These are phyloP conservation scores for Barbus barbus DNA, from an alignment of 2,113 vertebrate species.

Conservation along the genomic window DNA sequence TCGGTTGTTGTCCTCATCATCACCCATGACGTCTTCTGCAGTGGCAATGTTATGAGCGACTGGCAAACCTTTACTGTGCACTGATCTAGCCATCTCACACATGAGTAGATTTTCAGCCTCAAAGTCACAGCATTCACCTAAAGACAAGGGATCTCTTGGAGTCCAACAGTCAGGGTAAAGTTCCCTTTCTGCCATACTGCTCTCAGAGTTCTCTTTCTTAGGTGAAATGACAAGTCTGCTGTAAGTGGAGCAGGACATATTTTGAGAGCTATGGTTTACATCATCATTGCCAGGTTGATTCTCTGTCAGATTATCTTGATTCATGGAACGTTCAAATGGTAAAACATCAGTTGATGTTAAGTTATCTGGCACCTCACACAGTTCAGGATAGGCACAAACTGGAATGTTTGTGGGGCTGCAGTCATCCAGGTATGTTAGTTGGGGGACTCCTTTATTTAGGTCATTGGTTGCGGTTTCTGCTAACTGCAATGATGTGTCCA, in stretches of 20 bases:
- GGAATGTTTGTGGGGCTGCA: conserved; percentile 79
- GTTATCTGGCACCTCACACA: conserved; percentile 73
- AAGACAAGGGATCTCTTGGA: conserved; percentile 59
- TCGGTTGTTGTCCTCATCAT: conserved; percentile 72
- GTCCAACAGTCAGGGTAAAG: conserved; percentile 55
- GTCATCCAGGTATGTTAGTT: conserved; percentile 72
- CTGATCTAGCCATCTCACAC: conserved; percentile 66
- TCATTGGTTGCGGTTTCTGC: conserved; percentile 75
- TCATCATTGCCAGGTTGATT: conserved; percentile 72
- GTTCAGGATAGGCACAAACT: conserved; percentile 69
- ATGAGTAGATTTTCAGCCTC: conserved; percentile 71
- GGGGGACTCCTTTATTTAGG: conserved; percentile 78
- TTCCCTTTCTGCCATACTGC: conserved; percentile 55
- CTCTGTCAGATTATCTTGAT: conserved; percentile 78
- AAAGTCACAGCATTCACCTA: conserved; percentile 68
- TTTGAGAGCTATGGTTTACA: conserved; percentile 61
- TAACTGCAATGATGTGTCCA: conserved; percentile 55
- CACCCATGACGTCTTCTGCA: conserved; percentile 60
- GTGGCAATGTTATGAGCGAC: conserved; percentile 61
- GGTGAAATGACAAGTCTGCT: conserved; percentile 77
- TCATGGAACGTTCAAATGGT: conserved; percentile 65
- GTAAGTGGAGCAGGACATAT: conserved; percentile 66
- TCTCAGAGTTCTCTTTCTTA: conserved; percentile 81
- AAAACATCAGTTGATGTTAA: conserved; percentile 66
- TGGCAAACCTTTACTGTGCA: conserved; percentile 58